Conservation (phyloP, 2,888 invertebrate species). For the Poecilobothrus nobilitatus region DNA sequence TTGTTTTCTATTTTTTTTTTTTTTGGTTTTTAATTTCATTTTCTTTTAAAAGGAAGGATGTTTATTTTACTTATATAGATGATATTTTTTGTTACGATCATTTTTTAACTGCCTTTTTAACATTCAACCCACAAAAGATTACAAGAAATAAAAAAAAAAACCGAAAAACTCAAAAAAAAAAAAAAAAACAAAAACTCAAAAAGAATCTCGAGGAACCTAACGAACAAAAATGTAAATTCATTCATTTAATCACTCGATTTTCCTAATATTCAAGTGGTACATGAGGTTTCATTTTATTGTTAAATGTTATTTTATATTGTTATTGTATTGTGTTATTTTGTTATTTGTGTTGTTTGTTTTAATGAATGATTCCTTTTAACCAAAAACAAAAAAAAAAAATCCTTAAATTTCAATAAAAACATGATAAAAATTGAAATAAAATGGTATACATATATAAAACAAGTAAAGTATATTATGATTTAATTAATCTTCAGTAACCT, state of each 20-base stretch:
- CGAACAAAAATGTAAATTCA: not conserved
- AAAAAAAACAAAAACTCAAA: not conserved
- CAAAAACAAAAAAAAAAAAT: not conserved
- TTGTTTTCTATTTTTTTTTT: not conserved
- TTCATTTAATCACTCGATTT: not conserved
- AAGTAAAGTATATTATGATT: not conserved
- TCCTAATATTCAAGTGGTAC: not conserved
- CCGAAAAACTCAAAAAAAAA: not conserved
- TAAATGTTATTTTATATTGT: not conserved
- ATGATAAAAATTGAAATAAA: not conserved
- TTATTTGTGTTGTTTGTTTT: not conserved
- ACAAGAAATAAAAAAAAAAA: not conserved
- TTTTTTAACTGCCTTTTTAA: not conserved
- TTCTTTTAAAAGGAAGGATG: not conserved
- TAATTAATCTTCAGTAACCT: not conserved
- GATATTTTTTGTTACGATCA: not conserved
- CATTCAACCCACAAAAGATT: not conserved
- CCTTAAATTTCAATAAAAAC: not conserved
- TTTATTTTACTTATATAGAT: not conserved
- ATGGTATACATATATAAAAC: not conserved
- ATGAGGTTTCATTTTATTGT: not conserved
- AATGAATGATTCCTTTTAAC: not conserved
- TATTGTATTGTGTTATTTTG: no score
- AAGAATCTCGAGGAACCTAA: not conserved
- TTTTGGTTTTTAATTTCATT: not conserved